Evolutionary conservation across 2,888 invertebrate genomes (phyloP).

Genomic region (Drosophila siamana): DNA sequence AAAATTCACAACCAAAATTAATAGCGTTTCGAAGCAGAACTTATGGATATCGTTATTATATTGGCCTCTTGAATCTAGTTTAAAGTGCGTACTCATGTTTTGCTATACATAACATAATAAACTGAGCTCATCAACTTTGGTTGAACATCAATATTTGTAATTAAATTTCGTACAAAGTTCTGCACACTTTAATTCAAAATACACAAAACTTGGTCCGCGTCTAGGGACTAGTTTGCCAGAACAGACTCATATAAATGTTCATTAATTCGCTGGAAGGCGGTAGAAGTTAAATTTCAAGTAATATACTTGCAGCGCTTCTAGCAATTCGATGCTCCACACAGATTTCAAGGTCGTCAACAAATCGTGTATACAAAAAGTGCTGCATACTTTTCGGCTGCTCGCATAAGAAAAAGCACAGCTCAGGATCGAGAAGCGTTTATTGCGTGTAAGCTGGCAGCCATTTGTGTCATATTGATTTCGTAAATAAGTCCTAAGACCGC

Average conservation of each 20-base stretch:
- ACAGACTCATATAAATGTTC: background rate
- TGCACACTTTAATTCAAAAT: conserved; percentile 11
- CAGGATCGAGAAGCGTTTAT: background rate
- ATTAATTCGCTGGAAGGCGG: background rate
- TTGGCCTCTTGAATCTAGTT: background rate
- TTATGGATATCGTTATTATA: conserved; percentile 4
- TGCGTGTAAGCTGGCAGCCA: conserved; percentile 3
- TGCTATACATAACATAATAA: conserved; percentile 3
- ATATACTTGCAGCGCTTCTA: background rate
- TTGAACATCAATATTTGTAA: conserved; percentile 18
- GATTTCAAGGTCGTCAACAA: background rate
- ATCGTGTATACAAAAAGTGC: background rate
- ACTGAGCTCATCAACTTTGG: conserved; percentile 9
- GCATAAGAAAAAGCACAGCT: background rate
- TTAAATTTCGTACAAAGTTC: conserved; percentile 17
- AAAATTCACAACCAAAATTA: background rate
- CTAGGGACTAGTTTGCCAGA: background rate
- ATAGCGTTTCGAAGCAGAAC: background rate
- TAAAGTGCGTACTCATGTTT: background rate
- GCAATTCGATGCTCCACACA: background rate
- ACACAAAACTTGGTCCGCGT: conserved; percentile 7
- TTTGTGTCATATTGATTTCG: conserved; percentile 24
- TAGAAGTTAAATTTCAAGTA: background rate
- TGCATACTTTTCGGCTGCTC: background rate
- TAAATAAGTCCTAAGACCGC: conserved; percentile 16